A percentile compares a stretch with the other conserved stretches of the same genome.
These are phyloP conservation scores for Dendropsophus ebraccatus DNA, from an alignment of 2,113 vertebrate genomes.

Conservation along the genomic window DNA sequence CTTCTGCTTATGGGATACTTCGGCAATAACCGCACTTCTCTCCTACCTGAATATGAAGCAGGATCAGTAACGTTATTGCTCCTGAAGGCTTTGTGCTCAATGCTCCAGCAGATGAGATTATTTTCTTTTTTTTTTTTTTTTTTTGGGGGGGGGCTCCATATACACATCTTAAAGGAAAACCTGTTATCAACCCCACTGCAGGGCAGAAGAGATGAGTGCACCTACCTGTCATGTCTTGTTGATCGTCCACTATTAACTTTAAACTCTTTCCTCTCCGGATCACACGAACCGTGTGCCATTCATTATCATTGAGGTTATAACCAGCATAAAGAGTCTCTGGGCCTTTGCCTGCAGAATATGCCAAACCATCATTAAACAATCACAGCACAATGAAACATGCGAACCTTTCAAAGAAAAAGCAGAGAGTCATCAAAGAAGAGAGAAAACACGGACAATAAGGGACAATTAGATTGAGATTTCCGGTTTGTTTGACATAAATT, in stretches of 20 bases:
- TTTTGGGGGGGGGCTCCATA: neutral
- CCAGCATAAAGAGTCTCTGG: conserved; percentile 98
- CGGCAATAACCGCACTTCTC: neutral
- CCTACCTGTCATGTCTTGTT: conserved; percentile 85
- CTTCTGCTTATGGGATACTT: neutral
- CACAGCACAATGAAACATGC: conserved; percentile 70
- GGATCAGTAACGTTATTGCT: neutral
- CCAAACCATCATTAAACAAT: conserved; percentile 90
- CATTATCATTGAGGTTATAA: conserved; percentile 99
- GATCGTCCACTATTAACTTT: conserved; percentile 95
- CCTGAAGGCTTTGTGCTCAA: neutral
- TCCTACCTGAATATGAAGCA: neutral
- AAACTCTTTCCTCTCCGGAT: conserved; percentile 95
- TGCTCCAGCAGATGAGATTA: neutral
- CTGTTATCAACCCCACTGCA: neutral
- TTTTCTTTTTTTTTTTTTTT: neutral
- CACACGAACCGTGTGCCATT: conserved; percentile 98
- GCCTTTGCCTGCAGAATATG: conserved; percentile 98
- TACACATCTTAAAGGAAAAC: neutral
- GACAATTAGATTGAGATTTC: neutral
- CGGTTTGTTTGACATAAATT: conserved; percentile 74
- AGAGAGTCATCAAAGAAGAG: conserved; percentile 30
- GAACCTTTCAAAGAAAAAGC: conserved; percentile 77
- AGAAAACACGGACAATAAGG: neutral
- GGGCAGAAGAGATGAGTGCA: neutral